Base-by-base conservation (phyloP, 2,888 invertebrate genomes). In the Choreutis nemorana region DNA sequence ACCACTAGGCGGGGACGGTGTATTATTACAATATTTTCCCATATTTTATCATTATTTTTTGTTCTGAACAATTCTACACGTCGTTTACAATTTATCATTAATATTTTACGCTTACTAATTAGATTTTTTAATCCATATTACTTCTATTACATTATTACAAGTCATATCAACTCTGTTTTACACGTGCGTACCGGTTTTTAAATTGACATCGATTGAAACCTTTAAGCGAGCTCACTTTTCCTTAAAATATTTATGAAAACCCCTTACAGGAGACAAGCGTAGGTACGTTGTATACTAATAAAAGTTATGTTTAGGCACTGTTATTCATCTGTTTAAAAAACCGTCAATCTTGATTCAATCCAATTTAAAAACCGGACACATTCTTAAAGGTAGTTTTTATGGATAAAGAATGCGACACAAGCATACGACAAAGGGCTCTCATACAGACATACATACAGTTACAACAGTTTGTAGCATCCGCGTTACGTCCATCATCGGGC, bases 61-160 rank as follows among this genome's bases (percentile, higher is more conserved):
- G 43, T 44, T 47, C 45, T 40, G 40, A 53, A 55, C 53, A 48
- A 44, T 46, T 16, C 54, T 59, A 59, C 52, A 44, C 45, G 41
- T 56, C 45, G 51, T 58, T 52, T 57, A 61, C 55, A 53, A 54
- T 60, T n/a, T n/a, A n/a, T n/a, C n/a, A n/a, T n/a, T n/a, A n/a
- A n/a, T n/a, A n/a, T 58, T 52, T 67, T 65, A 70, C 54, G 59
- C 65, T 75, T 73, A 75, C 65, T 67, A 72, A 59, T 61, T 66
- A 67, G 56, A 40, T 48, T 49, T 45, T 37, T 36, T 35, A 36
- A n/a, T n/a, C n/a, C n/a, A n/a, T n/a, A n/a, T n/a, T n/a, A n/a
- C n/a, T n/a, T n/a, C 8, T 18, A 18, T 18, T 18, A 5, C 18
- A 18, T 26, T 26, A 26, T 14, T 26, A 14, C 26, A 15, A n/a